Evolutionary conservation across 92 coral and sea anemone genomes (phyloP), one percentile per base, ranked within the genome.

Genomic region (Muricea muricata): DNA sequence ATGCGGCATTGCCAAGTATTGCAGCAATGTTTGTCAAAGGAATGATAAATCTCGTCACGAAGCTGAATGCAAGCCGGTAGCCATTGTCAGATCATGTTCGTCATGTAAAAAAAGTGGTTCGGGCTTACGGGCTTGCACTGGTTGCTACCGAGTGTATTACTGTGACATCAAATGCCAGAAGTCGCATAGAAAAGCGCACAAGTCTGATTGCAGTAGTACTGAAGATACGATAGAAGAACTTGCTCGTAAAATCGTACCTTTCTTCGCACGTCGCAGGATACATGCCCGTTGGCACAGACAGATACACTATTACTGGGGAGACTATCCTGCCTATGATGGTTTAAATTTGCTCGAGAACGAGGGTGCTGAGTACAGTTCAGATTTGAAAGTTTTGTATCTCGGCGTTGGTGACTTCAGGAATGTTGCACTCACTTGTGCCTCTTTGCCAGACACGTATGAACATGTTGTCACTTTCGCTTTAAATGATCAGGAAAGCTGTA

Each of bases 341-440:
- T 47, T 93, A 40, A 93, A 93, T 76, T 84, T 91, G 75, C 72
- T 84, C 50, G 86, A 89, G 88, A 93, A 91, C 47, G 97, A 93
- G 73, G 97, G 97, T 6, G 46, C 29, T 21, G 90, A 76, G 13
- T 89, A 83, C 78, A 58, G 71, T 18, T 77, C 80, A 23, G 80
- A 84, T 5, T 67, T 93, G 60, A 80, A 78, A 20, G 82, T 93
- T 46, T 72, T 93, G 80, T 75, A 86, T 12, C 90, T 92, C 82
- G 97, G 97, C 11, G 97, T 89, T 17, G 97, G 97, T 11, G 97
- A 93, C 57, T 90, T 91, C 14, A 70, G 94, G 33, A 81, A 91
- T 79, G 93, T 91, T 24, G 75, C 77, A 26, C 86, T 93, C 69
- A 79, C 92, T 12, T 70, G 86, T 48, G 84, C 93, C 21, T 29